phyloP scores from a whole-genome alignment of 35 echinoderm and acorn worm species.

The Apostichopus japonicus region DNA sequence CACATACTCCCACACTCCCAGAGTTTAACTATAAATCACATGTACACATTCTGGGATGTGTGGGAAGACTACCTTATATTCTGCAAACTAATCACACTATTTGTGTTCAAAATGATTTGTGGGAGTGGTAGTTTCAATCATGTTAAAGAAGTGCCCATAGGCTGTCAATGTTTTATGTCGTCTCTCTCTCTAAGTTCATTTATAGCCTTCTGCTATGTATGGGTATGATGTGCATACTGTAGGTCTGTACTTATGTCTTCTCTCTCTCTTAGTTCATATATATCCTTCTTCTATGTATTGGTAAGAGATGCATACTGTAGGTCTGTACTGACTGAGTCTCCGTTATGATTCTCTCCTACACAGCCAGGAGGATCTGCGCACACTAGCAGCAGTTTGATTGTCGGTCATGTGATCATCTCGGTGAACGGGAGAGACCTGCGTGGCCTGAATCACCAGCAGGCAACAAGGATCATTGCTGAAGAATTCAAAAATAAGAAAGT shows the following conservation, averaged over 20 bases:
- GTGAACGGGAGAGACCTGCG: constrained; percentile 75
- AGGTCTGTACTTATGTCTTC: neutral
- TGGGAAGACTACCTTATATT: too few species aligned
- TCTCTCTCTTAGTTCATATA: neutral
- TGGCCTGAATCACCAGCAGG: constrained; percentile 78
- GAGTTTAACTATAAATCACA: too few species aligned
- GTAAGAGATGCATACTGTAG: neutral
- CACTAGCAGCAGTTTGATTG: constrained; percentile 81
- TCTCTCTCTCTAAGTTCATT: neutral
- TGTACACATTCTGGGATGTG: too few species aligned
- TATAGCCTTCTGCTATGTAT: neutral
- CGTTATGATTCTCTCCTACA: neutral
- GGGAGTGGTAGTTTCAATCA: too few species aligned
- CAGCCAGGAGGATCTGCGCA: constrained; percentile 89
- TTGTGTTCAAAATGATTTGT: too few species aligned
- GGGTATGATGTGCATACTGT: neutral
- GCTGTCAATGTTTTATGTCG: too few species aligned
- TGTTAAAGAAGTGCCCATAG: too few species aligned
- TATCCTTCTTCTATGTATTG: neutral
- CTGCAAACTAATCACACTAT: too few species aligned
- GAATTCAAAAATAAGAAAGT: constrained; percentile 68
- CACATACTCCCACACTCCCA: too few species aligned
- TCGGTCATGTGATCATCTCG: constrained; percentile 89
- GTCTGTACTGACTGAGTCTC: neutral
- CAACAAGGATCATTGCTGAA: constrained; percentile 83